A percentile compares a stretch with the other conserved stretches of the same genome.
Conservation (phyloP, 1,140 invertebrate genomes). For the Philopotamus ludificatus region DNA sequence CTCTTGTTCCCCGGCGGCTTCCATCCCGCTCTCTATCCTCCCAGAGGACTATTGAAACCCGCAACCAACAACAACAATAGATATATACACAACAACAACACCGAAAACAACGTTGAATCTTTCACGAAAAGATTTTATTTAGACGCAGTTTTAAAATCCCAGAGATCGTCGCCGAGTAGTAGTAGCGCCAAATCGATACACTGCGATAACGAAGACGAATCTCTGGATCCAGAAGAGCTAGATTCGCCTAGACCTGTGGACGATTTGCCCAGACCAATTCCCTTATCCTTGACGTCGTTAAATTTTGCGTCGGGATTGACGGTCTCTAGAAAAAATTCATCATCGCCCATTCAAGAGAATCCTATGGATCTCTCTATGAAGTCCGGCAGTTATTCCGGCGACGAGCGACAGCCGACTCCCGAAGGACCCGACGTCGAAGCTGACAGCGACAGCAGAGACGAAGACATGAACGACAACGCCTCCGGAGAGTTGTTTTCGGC, state of each 20-base stretch:
- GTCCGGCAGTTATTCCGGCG: constrained; percentile 56
- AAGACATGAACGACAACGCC: constrained; percentile 57
- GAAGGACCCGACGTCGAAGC: constrained; percentile 49
- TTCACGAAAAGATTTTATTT: constrained; percentile 69
- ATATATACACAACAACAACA: constrained; percentile 49
- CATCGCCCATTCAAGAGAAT: constrained; percentile 63
- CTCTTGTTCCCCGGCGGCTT: constrained; percentile 66
- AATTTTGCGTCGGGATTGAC: constrained; percentile 32
- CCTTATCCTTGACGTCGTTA: constrained; percentile 33
- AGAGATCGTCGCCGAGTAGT: constrained; percentile 51
- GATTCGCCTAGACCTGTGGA: constrained; percentile 51
- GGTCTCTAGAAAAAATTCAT: constrained; percentile 47
- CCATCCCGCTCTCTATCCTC: constrained; percentile 62
- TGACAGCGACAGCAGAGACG: constrained; percentile 57
- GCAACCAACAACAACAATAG: constrained; percentile 62
- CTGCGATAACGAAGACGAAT: constrained; percentile 47
- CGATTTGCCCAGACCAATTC: constrained; percentile 43
- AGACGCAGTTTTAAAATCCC: constrained; percentile 70
- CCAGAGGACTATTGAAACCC: constrained; percentile 60
- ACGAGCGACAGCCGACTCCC: constrained; percentile 49
- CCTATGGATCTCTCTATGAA: constrained; percentile 81
- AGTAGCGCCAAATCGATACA: constrained; percentile 38
- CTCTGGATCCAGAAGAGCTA: constrained; percentile 48
- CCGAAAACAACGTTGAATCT: constrained; percentile 53
- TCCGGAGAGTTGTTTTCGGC: constrained; percentile 49